Conservation (phyloP, 2,888 invertebrate species). For the Polydrusus cervinus region DNA sequence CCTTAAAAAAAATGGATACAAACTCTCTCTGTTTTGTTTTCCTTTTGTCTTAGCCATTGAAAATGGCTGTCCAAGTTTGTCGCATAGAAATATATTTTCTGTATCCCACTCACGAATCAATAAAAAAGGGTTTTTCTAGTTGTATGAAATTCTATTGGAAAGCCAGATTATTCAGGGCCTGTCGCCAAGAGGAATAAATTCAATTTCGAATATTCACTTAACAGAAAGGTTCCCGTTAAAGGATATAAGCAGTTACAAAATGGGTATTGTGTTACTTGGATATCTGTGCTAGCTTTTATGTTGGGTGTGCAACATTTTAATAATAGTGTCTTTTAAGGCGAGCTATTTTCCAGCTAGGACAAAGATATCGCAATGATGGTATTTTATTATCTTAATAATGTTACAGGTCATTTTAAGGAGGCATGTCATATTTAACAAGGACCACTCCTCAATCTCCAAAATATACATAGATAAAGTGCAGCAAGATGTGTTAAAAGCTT, state of each 20-base stretch:
- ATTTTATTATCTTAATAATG: too few relatives aligned
- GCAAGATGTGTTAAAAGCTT: too few relatives aligned
- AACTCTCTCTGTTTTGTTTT: too few relatives aligned
- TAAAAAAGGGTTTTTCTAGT: neutral
- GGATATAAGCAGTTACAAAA: neutral
- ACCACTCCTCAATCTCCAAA: too few relatives aligned
- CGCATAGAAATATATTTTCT: neutral
- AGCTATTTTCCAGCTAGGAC: too few relatives aligned
- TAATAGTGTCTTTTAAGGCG: too few relatives aligned
- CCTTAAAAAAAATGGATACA: too few relatives aligned
- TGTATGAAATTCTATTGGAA: neutral
- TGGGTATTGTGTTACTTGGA: neutral
- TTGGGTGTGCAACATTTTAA: too few relatives aligned
- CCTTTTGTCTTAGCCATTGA: neutral
- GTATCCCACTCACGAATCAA: neutral
- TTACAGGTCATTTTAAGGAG: too few relatives aligned
- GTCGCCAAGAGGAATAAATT: neutral
- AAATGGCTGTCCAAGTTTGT: neutral
- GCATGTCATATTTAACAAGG: too few relatives aligned
- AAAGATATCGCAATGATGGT: too few relatives aligned
- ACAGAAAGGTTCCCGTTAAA: neutral
- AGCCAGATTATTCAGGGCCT: neutral
- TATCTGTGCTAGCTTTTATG: neutral
- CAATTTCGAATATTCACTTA: neutral
- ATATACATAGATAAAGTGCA: too few relatives aligned